These are phyloP conservation scores for Incurvaria masculella DNA, from an alignment of 2,888 invertebrate genomes.

Conservation along the genomic window DNA sequence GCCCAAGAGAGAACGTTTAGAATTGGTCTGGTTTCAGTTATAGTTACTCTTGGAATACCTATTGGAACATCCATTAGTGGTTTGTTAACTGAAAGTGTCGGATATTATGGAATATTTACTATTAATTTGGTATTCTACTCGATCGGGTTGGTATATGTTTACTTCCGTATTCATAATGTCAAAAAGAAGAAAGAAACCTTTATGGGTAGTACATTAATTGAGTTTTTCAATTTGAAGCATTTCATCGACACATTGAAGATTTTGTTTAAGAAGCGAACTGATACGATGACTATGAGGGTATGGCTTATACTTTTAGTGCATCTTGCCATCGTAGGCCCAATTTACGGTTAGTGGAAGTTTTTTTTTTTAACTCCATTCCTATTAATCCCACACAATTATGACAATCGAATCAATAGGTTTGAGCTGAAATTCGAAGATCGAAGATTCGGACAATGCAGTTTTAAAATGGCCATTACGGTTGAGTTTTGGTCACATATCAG, in stretches of 20 bases:
- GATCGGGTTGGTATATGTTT: constrained; percentile 35
- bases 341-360: constrained; percentile 30
- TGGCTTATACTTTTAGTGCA: constrained; percentile 38
- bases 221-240: constrained; percentile 37
- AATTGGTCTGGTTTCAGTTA: constrained; percentile 56
- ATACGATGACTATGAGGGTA: constrained; percentile 27
- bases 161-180: constrained; percentile 35
- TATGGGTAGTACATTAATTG: constrained; percentile 1
- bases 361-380: not conserved
- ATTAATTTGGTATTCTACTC: constrained; percentile 30
- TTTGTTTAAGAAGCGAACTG: constrained; percentile 26
- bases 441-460: no score
- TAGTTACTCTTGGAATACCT: constrained; percentile 48
- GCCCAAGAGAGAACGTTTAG: constrained; percentile 58
- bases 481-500: no score
- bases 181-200: constrained; percentile 8
- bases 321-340: constrained; percentile 42
- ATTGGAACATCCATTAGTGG: constrained; percentile 52
- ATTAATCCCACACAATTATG: no score
- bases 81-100: constrained; percentile 40
- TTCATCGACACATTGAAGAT: constrained; percentile 40
- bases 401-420: no score
- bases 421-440: no score
- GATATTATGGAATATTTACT: constrained; percentile 44
- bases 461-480: no score